Evolutionary conservation across 2,888 invertebrate species (phyloP).

Genomic region (Stegophylla sp.): DNA sequence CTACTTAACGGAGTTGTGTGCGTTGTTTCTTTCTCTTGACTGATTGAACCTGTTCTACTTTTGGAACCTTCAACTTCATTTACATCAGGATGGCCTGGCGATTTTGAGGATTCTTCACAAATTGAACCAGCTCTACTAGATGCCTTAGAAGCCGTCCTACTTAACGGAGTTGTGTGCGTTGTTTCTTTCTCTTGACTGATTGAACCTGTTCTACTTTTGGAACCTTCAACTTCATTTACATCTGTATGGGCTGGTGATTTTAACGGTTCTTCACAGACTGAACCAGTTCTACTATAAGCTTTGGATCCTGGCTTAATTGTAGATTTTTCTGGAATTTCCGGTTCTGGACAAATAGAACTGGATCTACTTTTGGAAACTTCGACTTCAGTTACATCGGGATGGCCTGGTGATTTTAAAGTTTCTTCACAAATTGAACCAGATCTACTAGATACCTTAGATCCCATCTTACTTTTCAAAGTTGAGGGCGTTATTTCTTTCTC

Average conservation of each 20-base stretch:
- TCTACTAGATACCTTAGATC: background rate
- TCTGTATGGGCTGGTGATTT: background rate
- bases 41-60: too few species aligned
- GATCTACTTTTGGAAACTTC: background rate
- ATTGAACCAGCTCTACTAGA: background rate
- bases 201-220: background rate
- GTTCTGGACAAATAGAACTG: background rate
- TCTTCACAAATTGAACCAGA: background rate
- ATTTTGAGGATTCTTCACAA: background rate
- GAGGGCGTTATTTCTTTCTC: background rate
- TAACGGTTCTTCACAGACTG: background rate
- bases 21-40: too few species aligned
- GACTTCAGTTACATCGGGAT: too few species aligned
- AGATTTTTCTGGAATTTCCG: background rate
- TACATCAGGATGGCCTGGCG: background rate
- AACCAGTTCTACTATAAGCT: background rate
- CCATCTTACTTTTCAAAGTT: background rate
- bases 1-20: too few species aligned
- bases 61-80: too few species aligned
- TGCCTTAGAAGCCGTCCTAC: background rate
- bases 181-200: background rate
- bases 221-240: background rate
- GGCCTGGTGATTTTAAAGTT: background rate
- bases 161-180: accelerated
- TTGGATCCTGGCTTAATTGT: background rate